Base-by-base conservation (phyloP, 2,797 vertebrate species). In the Monodelphis domestica region DNA sequence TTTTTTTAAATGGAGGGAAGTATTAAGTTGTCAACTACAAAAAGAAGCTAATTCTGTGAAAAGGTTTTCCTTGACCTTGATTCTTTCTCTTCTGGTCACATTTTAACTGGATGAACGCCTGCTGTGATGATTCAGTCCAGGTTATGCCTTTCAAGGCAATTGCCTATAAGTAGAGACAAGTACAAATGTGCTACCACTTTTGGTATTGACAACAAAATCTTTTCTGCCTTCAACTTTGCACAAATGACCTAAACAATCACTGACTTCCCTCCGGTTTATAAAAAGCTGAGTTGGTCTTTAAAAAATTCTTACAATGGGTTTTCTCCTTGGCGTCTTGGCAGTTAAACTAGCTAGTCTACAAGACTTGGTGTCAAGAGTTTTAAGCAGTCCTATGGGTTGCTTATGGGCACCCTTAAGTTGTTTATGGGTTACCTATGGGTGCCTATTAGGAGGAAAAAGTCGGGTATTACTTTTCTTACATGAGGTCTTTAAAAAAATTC, bases 241-340 rank as follows among this genome's bases (percentile, higher is more conserved):
- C 26, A 2, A 57, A 14, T 3, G 59, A 91, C 9, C 87, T 51
- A 88, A 52, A 6, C 7, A 53, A 50, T 90, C 15, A 45, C 53
- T 87, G n/a, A 4, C 2, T 7, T 91, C n/a, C n/a, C n/a, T 5
- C 2, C 52, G 15, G 10, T 10, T 7, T 45, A 45, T 1, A 28
- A 70, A 38, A 38, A 70, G 33, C 33, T 87, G 6, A 52, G 29
- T 56, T 94, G 54, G 87, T 50, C 51, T 91, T 90, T 90, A 89
- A 30, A 54, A 70, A 70, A 90, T 24, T 57, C 63, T 28, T 15
- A 87, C 17, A 89, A 70, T 56, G 5, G 2, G 15, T 29, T 90
- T 94, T 92, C 55, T 94, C n/a, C 29, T 70, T 90, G 45, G 53
- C 87, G 87, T 93, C 55, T 2, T 26, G 15, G 11, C 54, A 94